Base-by-base conservation (phyloP, 2,888 invertebrate genomes). In the Agonopterix arenella region DNA sequence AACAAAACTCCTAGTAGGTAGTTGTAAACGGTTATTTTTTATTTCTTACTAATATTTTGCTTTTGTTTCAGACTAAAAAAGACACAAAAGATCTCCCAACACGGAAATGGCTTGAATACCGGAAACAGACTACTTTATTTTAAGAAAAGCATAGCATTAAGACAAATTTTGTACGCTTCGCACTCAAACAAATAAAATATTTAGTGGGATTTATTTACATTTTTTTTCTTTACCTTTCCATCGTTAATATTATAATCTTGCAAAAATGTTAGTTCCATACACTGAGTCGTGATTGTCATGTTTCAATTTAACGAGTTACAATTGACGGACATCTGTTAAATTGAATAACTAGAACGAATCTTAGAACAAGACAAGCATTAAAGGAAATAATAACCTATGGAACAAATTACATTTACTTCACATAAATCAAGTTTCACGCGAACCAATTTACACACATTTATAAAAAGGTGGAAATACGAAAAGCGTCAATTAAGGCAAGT, bases 91-190 rank as follows among this genome's bases (percentile, higher is more conserved):
- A 67, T 64, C 64, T 64, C 64, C 52, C 51, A 47, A 50, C 50
- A 49, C 46, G 53, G 58, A 58, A 43, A 47, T 50, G 45, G 50
- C 41, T 49, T 37, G 18, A 18, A 18, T 18, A 18, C 4, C 18
- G 18, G 18, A 38, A 38, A n/a, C 50, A 64, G 64, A 65, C 49
- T 47, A 43, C 53, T 53, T 52, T 16, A 57, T 44, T 60, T 50
- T 61, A 60, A 58, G 46, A 37, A 50, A 13, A 63, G 62, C 64
- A 65, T 60, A 53, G 45, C 51, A 56, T 62, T 64, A 61, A 56
- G 57, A 60, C 58, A 59, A 62, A 56, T 48, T 36, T 52, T 50
- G 58, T 61, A 67, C 65, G 64, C 62, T 66, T 68, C 56, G 57
- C 55, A 60, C 54, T 59, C 59, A 11, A 42, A 46, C 50, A 48